Evolutionary conservation across 2,888 invertebrate genomes (phyloP).

Genomic region (Hipparchia sbordonii): DNA sequence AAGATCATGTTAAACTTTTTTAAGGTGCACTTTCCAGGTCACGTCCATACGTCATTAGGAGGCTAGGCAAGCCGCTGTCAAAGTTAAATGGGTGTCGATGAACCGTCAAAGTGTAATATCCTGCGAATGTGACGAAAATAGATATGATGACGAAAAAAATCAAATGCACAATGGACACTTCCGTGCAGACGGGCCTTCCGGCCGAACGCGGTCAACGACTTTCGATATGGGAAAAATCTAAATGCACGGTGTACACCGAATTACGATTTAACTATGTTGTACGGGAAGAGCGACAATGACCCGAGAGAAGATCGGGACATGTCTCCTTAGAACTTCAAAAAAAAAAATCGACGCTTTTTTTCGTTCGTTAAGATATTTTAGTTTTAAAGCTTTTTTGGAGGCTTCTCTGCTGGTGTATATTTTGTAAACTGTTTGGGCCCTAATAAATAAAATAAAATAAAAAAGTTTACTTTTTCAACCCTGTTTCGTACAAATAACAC

Average conservation of each 20-base stretch:
- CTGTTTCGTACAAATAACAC: too few species aligned
- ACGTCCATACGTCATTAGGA: conserved; percentile 31
- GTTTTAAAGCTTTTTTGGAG: too few species aligned
- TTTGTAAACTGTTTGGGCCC: too few species aligned
- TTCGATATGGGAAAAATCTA: conserved; percentile 53
- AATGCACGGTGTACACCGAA: conserved; percentile 64
- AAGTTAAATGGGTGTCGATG: conserved; percentile 40
- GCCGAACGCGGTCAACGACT: conserved; percentile 60
- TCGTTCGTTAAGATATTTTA: too few species aligned
- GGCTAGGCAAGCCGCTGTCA: conserved; percentile 42
- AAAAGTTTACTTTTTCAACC: too few species aligned
- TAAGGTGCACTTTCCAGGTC: conserved; percentile 12
- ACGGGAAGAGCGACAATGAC: conserved; percentile 46
- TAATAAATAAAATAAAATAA: too few species aligned
- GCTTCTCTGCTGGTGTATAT: too few species aligned
- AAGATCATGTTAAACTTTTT: neutral
- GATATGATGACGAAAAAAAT: conserved; percentile 57
- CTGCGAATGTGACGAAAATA: conserved; percentile 73
- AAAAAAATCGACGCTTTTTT: neutral
- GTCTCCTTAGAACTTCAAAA: neutral
- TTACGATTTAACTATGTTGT: conserved; percentile 62
- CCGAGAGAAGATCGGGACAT: neutral
- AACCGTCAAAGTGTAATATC: conserved; percentile 62
- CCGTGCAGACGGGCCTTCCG: conserved; percentile 71
- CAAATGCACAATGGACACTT: conserved; percentile 70